Percentiles rank a stretch among this genome's conserved stretches.
Conservation (phyloP, 2,888 invertebrate genomes). For the Seladonia tumulorum region DNA sequence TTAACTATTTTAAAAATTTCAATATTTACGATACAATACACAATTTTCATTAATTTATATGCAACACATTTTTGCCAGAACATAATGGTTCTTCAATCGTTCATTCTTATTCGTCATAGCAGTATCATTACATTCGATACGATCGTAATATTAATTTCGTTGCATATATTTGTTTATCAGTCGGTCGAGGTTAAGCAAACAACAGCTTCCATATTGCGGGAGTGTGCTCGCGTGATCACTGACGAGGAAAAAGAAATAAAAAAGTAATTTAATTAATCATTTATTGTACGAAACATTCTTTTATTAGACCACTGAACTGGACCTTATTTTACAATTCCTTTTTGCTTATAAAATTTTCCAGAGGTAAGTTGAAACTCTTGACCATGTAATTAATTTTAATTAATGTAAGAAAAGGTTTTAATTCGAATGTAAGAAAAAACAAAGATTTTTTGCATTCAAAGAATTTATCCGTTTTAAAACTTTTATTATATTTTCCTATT, state of each 20-base stretch:
- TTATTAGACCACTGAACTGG: not conserved
- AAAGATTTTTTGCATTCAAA: too few relatives aligned
- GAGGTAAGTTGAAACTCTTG: too few relatives aligned
- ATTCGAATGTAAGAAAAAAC: too few relatives aligned
- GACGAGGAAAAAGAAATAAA: conserved; percentile 63
- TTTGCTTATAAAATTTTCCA: too few relatives aligned
- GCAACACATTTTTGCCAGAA: not conserved
- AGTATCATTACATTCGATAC: not conserved
- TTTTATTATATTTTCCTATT: not conserved
- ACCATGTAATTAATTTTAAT: too few relatives aligned
- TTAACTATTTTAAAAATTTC: not conserved
- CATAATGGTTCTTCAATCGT: not conserved
- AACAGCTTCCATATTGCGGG: conserved; percentile 59
- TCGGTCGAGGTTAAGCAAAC: conserved; percentile 64
- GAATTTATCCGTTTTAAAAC: not conserved
- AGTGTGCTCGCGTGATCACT: conserved; percentile 60
- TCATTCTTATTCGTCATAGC: not conserved
- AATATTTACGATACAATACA: not conserved
- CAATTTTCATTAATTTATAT: not conserved
- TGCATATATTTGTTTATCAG: conserved; percentile 32
- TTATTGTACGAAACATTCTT: not conserved
- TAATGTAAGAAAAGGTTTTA: too few relatives aligned
- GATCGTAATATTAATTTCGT: not conserved
- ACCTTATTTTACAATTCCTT: too few relatives aligned
- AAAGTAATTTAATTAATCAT: conserved; percentile 41